Evolutionary conservation across 1,140 invertebrate species (phyloP).

Genomic region (Bombus sylvicola): DNA sequence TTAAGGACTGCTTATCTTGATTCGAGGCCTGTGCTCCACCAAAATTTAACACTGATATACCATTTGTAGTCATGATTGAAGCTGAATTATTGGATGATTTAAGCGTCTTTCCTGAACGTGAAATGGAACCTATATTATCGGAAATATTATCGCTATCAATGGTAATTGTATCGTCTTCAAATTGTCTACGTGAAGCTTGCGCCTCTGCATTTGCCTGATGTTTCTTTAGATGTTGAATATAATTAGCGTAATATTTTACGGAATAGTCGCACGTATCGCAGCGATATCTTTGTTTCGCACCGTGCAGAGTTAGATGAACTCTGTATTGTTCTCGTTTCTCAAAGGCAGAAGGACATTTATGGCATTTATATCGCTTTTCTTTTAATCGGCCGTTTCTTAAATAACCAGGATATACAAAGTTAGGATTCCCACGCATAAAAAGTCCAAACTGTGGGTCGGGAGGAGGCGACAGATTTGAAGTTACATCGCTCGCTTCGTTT

Average conservation of each 20-base stretch:
- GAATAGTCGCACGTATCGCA: constrained; percentile 95
- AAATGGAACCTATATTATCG: constrained; percentile 26
- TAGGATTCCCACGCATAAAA: constrained; percentile 88
- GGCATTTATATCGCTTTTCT: constrained; percentile 91
- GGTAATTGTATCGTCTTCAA: constrained; percentile 77
- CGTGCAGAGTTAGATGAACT: constrained; percentile 92
- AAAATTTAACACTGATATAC: constrained; percentile 7
- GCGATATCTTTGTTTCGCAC: constrained; percentile 91
- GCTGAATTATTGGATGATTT: constrained; percentile 70
- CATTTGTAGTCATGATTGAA: background rate
- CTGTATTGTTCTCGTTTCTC: constrained; percentile 93
- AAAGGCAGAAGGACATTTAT: constrained; percentile 94
- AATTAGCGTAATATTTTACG: constrained; percentile 93
- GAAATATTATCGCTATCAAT: constrained; percentile 72
- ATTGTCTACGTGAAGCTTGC: constrained; percentile 83
- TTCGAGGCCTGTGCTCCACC: constrained; percentile 58
- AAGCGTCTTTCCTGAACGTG: constrained; percentile 80
- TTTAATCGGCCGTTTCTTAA: constrained; percentile 89
- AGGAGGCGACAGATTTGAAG: constrained; percentile 32
- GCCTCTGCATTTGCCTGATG: constrained; percentile 89
- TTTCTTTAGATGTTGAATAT: constrained; percentile 90
- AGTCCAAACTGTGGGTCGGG: constrained; percentile 87
- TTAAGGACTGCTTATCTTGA: constrained; percentile 80
- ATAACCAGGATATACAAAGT: constrained; percentile 90
- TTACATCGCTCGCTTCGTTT: constrained; percentile 61